Conservation (phyloP, 2,797 vertebrate genomes). For the Labroides dimidiatus region DNA sequence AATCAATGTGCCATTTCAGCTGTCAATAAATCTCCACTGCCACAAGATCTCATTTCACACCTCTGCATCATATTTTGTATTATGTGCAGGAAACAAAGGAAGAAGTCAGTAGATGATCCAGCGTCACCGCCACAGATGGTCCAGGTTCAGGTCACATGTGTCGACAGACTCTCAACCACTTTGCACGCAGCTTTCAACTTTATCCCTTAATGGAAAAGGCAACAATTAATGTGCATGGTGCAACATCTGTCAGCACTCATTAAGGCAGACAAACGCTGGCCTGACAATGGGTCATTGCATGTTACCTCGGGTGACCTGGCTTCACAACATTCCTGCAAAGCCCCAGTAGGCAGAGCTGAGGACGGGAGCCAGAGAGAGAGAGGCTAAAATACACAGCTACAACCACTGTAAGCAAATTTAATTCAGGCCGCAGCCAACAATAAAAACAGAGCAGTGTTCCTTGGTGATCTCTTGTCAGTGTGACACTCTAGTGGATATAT, state of each 20-base stretch:
- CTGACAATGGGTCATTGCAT: slow-evolving; percentile 10
- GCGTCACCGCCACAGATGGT: neutral
- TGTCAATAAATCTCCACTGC: slow-evolving; percentile 48
- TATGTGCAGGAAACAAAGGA: slow-evolving; percentile 11
- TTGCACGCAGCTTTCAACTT: slow-evolving; percentile 1
- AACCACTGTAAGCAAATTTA: neutral
- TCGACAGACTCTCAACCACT: slow-evolving; percentile 11
- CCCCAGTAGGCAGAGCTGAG: neutral
- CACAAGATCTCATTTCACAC: slow-evolving; percentile 43
- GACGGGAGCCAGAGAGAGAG: neutral
- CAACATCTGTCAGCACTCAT: neutral
- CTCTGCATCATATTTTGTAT: slow-evolving; percentile 30
- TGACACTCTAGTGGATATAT: slow-evolving; percentile 29
- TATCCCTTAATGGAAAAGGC: neutral
- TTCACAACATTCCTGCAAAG: slow-evolving; percentile 18
- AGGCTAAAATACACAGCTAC: neutral
- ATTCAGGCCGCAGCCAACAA: slow-evolving; percentile 3
- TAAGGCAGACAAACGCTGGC: neutral
- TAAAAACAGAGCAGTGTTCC: slow-evolving; percentile 12
- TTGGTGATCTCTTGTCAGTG: slow-evolving; percentile 27
- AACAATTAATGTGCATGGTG: neutral
- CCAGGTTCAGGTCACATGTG: slow-evolving; percentile 1
- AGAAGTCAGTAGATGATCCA: slow-evolving; percentile 30
- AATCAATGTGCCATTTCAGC: slow-evolving; percentile 67
- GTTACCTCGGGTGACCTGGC: slow-evolving; percentile 9